These are phyloP conservation scores for Tribolium freemani DNA, from an alignment of 2,888 invertebrate genomes.

Conservation along the genomic window DNA sequence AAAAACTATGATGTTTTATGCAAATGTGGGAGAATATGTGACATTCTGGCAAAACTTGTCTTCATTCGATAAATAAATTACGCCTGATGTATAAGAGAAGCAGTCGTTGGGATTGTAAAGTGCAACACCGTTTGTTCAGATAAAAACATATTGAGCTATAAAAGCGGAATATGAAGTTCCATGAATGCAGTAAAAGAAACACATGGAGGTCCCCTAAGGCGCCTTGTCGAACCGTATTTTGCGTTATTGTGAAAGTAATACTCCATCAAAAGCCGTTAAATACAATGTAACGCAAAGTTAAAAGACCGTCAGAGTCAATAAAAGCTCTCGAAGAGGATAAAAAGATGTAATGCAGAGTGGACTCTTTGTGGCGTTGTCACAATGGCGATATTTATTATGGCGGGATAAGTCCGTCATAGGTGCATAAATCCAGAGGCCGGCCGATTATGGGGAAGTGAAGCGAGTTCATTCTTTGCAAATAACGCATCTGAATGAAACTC, in stretches of 20 bases:
- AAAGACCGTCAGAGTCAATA: conserved; percentile 36
- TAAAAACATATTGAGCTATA: conserved; percentile 34
- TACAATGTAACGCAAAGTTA: conserved; percentile 38
- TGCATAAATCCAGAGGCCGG: conserved; percentile 24
- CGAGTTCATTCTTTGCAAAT: conserved; percentile 62
- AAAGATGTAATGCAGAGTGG: conserved; percentile 34
- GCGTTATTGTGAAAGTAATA: conserved; percentile 39
- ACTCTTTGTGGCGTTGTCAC: conserved; percentile 32
- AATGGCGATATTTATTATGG: conserved; percentile 28
- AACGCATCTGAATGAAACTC: conserved; percentile 54
- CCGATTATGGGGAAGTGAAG: conserved; percentile 48
- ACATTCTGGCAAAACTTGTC: neutral
- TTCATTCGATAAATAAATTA: neutral
- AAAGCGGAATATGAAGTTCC: conserved; percentile 33
- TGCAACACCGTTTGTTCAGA: conserved; percentile 7
- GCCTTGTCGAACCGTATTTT: conserved; percentile 30
- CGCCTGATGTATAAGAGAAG: neutral
- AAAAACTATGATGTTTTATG: neutral
- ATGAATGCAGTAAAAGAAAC: conserved; percentile 36
- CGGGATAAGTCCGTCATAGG: conserved; percentile 31
- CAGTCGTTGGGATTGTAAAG: neutral
- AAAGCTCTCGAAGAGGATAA: conserved; percentile 32
- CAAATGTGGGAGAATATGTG: neutral
- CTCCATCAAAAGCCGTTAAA: conserved; percentile 33
- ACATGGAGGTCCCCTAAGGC: conserved; percentile 25